Conservation (phyloP, 2,888 invertebrate species). For the Drosophila tripunctata region DNA sequence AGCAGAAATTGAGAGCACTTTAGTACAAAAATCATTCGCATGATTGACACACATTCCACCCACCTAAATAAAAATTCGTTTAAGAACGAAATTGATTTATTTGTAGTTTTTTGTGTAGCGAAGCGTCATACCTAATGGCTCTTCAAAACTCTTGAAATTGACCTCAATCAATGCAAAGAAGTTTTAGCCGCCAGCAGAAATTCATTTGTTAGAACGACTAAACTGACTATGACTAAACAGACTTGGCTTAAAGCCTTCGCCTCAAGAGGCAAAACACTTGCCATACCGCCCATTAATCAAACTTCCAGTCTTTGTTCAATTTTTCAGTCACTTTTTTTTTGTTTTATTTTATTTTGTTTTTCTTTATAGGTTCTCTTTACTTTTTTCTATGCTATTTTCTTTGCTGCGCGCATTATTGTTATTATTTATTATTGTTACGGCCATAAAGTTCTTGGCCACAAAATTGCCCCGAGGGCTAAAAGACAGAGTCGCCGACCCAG, state of each 20-base stretch:
- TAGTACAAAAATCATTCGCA: constrained; percentile 5
- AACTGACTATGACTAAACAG: constrained; percentile 21
- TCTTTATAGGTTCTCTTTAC: constrained; percentile 26
- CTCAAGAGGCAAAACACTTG: constrained; percentile 32
- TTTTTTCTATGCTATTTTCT: no score
- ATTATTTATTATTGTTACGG: constrained; percentile 54
- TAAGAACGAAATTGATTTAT: constrained; percentile 17
- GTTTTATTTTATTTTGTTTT: constrained; percentile 8
- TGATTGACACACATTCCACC: constrained; percentile 47
- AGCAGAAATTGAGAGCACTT: background rate
- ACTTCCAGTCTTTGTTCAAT: constrained; percentile 42
- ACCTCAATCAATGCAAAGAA: constrained; percentile 35
- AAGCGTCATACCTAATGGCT: constrained; percentile 27
- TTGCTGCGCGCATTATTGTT: constrained; percentile 38
- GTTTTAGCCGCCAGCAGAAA: constrained; percentile 24
- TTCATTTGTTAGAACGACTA: constrained; percentile 22
- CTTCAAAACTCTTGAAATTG: constrained; percentile 24
- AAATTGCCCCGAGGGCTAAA: constrained; percentile 14
- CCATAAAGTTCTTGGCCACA: constrained; percentile 42
- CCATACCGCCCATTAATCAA: constrained; percentile 50
- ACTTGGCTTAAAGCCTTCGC: constrained; percentile 24
- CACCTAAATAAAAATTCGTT: constrained; percentile 23
- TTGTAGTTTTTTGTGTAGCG: constrained; percentile 13
- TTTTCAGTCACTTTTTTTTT: constrained; percentile 23
- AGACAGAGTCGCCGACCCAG: constrained; percentile 1